These are phyloP conservation scores for Drosophila engyochracea DNA, from an alignment of 2,888 invertebrate genomes.

Conservation along the genomic window DNA sequence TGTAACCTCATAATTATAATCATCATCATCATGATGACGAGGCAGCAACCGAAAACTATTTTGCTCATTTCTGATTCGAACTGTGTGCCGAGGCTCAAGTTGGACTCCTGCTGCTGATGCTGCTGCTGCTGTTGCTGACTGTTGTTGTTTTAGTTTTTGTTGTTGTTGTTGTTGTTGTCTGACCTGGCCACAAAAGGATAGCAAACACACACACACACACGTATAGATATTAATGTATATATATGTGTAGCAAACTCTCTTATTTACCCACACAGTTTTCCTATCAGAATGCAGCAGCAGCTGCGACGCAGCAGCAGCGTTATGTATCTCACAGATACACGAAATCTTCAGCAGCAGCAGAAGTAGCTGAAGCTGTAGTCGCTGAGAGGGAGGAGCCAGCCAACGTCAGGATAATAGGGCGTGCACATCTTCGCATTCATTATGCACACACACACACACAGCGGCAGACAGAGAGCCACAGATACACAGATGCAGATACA, in stretches of 20 bases:
- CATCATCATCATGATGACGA: slow-evolving; percentile 10
- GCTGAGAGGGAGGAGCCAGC: slow-evolving; percentile 70
- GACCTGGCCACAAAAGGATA: slow-evolving; percentile 67
- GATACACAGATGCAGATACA: slow-evolving; percentile 34
- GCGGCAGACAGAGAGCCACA: slow-evolving; percentile 32
- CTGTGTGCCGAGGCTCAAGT: slow-evolving; percentile 36
- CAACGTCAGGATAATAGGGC: slow-evolving; percentile 83
- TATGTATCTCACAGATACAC: slow-evolving; percentile 77
- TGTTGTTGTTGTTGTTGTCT: slow-evolving; percentile 40
- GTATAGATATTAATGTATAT: slow-evolving; percentile 16
- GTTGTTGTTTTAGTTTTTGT: slow-evolving; percentile 17
- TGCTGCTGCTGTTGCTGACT: background rate
- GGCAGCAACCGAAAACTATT: slow-evolving; percentile 30
- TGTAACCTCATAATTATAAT: slow-evolving; percentile 39
- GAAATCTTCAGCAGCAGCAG: slow-evolving; percentile 27
- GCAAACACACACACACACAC: slow-evolving; percentile 26
- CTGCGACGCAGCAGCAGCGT: slow-evolving; percentile 27
- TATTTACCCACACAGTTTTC: slow-evolving; percentile 56
- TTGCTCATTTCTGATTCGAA: slow-evolving; percentile 68
- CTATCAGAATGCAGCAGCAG: slow-evolving; percentile 60
- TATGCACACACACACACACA: slow-evolving; percentile 67
- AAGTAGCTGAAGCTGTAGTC: background rate
- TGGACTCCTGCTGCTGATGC: slow-evolving; percentile 38
- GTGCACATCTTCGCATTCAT: slow-evolving; percentile 83
- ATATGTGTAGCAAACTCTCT: slow-evolving; percentile 19